Evolutionary conservation across 2,888 invertebrate genomes (phyloP).

Genomic region (Lasiommata megera): DNA sequence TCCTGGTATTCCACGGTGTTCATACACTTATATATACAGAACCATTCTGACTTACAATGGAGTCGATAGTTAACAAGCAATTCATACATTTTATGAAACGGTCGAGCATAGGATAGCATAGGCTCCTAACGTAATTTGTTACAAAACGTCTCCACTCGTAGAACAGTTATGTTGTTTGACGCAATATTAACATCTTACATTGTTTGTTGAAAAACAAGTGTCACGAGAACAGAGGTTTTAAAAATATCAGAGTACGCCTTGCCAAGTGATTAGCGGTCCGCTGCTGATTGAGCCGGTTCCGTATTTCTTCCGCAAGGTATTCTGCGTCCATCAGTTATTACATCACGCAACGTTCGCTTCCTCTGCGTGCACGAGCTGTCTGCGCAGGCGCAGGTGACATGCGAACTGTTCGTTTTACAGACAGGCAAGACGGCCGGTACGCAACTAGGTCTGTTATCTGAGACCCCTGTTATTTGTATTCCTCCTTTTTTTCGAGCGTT

Average conservation of each 20-base stretch:
- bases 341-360: constrained; percentile 56
- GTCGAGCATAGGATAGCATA: too few relatives aligned
- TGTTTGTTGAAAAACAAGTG: too few relatives aligned
- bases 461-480: constrained; percentile 68
- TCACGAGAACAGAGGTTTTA: constrained; percentile 20
- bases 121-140: too few relatives aligned
- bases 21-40: neutral
- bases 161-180: too few relatives aligned
- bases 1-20: constrained; percentile 48
- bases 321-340: constrained; percentile 65
- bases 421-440: constrained; percentile 51
- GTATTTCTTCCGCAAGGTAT: constrained; percentile 65
- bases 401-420: constrained; percentile 62
- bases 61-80: neutral
- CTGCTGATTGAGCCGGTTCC: constrained; percentile 56
- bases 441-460: constrained; percentile 68
- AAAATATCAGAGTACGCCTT: constrained; percentile 42
- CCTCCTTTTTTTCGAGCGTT: constrained; percentile 66
- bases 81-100: neutral
- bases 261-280: constrained; percentile 53
- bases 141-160: too few relatives aligned
- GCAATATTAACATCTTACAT: too few relatives aligned
- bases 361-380: constrained; percentile 59
- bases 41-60: too few relatives aligned
- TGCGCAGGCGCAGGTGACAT: constrained; percentile 76